phyloP scores from a whole-genome alignment of 2,113 vertebrate genomes.

The Psephotus haematonotus region DNA sequence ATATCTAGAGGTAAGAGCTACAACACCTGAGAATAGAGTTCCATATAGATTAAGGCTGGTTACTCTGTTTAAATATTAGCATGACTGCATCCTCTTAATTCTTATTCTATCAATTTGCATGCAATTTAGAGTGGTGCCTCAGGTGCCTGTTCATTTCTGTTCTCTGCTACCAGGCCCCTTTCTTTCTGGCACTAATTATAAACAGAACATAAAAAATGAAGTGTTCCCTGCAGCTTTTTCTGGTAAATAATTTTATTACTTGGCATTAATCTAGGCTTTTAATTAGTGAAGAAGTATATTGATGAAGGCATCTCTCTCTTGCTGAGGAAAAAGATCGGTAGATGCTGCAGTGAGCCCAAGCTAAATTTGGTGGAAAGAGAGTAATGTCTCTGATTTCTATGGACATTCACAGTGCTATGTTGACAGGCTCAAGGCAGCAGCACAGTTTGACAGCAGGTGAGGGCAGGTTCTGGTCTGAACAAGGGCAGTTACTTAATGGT shows the following conservation, averaged over 20 bases:
- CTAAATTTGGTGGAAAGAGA: background rate
- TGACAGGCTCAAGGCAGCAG: background rate
- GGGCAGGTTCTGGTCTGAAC: background rate
- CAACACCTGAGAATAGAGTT: slow-evolving; percentile 7
- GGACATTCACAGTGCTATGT: background rate
- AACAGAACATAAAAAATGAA: slow-evolving; percentile 26
- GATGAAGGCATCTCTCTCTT: background rate
- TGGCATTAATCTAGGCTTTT: slow-evolving; percentile 42
- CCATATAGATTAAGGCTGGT: background rate
- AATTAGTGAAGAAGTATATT: background rate
- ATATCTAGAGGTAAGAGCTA: background rate
- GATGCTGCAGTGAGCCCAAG: background rate
- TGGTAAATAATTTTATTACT: slow-evolving; percentile 37
- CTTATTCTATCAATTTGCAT: slow-evolving; percentile 43
- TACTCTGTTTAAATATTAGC: slow-evolving; percentile 26
- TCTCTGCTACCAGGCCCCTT: background rate
- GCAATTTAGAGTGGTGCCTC: slow-evolving; percentile 37
- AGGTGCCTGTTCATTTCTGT: slow-evolving; percentile 22
- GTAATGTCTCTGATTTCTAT: background rate
- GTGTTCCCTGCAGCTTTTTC: slow-evolving; percentile 18
- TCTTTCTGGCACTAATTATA: slow-evolving; percentile 12
- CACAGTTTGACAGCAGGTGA: background rate
- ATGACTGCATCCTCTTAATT: slow-evolving; percentile 27
- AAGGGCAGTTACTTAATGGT: background rate
- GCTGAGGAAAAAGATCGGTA: background rate